Percentiles rank a stretch among this genome's conserved stretches.
Evolutionary conservation across 2,888 invertebrate genomes (phyloP).

Genomic region (Nymphalis polychloros): DNA sequence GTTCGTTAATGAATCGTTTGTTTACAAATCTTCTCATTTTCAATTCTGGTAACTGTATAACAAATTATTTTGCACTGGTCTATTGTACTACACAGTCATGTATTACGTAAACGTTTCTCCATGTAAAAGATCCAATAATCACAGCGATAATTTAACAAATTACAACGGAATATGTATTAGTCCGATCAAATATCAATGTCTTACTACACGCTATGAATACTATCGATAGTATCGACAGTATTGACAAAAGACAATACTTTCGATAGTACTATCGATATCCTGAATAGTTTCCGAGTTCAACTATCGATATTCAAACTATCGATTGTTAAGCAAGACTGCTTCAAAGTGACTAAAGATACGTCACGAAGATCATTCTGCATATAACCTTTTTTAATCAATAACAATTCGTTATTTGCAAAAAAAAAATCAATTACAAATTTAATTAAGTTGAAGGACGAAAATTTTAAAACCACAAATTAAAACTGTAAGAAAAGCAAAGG

Average conservation of each 20-base stretch:
- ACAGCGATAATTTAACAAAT: not conserved
- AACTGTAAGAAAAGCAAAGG: too few relatives aligned
- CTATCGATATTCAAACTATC: too few relatives aligned
- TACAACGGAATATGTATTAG: not conserved
- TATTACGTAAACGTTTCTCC: not conserved
- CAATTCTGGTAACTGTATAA: constrained; percentile 6
- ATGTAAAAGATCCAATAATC: not conserved
- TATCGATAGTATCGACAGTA: too few relatives aligned
- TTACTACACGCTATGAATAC: not conserved
- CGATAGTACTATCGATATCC: too few relatives aligned
- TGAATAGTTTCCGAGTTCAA: too few relatives aligned
- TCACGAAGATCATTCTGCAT: not conserved
- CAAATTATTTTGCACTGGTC: not conserved
- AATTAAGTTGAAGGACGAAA: too few relatives aligned
- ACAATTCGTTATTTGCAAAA: too few relatives aligned
- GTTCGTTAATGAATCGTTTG: not conserved
- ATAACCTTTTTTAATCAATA: too few relatives aligned
- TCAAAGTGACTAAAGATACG: not conserved
- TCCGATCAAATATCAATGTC: not conserved
- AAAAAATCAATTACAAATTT: too few relatives aligned
- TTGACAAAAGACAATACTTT: too few relatives aligned
- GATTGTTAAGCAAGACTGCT: too few relatives aligned
- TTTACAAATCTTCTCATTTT: not conserved
- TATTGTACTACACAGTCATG: not conserved
- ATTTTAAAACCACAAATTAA: too few relatives aligned